These are phyloP conservation scores for Talpa occidentalis DNA, from an alignment of 2,113 vertebrate genomes.

Conservation along the genomic window DNA sequence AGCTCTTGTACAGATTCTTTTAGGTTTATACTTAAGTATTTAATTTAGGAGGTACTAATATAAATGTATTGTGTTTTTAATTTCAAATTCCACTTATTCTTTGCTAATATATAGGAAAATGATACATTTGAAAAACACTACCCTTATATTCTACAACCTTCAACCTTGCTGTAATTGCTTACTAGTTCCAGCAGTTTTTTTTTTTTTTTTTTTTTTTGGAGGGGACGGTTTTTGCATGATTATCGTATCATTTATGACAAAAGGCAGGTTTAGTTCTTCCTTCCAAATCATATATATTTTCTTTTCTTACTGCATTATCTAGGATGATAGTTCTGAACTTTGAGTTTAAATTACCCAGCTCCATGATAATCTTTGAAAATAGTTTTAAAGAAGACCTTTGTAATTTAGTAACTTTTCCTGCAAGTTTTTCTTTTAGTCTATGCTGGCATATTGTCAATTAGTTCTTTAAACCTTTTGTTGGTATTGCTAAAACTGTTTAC, in stretches of 20 bases:
- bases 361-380: not conserved
- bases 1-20: not conserved
- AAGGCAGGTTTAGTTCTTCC: not conserved
- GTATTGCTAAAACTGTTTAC: not conserved
- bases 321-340: slow-evolving; percentile 17
- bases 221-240: not conserved
- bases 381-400: not conserved
- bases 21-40: not conserved
- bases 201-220: not conserved
- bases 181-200: not conserved
- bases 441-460: not conserved
- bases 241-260: not conserved
- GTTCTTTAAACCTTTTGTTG: slow-evolving; percentile 1
- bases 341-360: not conserved
- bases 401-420: slow-evolving; percentile 17
- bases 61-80: not conserved
- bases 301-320: not conserved
- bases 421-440: slow-evolving; percentile 4
- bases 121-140: not conserved
- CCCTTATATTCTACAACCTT: not conserved
- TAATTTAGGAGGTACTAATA: not conserved
- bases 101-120: not conserved
- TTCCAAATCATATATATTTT: not conserved
- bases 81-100: not conserved
- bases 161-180: not conserved